Conservation (phyloP, 2,888 invertebrate species). For the Oxycera nigricornis region DNA sequence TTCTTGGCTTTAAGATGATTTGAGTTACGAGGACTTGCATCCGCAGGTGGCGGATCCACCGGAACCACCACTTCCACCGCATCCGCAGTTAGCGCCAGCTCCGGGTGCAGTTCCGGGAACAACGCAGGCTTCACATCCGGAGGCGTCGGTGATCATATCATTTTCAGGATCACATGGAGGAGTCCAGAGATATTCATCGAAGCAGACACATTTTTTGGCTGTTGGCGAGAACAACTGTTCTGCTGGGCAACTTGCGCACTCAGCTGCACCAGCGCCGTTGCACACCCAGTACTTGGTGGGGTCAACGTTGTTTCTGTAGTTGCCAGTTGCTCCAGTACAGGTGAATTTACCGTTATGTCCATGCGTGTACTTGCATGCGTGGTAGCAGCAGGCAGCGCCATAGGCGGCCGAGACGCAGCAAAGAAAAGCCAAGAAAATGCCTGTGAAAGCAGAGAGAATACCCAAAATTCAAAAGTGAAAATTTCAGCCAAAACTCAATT, state of each 20-base stretch:
- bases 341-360: neutral
- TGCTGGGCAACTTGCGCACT: neutral
- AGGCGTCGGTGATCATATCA: neutral
- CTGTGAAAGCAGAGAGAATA: neutral
- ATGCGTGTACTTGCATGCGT: neutral
- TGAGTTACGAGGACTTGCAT: neutral
- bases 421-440: neutral
- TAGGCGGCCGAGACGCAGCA: neutral
- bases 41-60: neutral
- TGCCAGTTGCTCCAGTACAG: neutral
- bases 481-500: neutral
- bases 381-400: neutral
- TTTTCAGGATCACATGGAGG: conserved; percentile 16
- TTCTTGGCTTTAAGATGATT: too few species aligned
- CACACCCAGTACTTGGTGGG: conserved; percentile 16
- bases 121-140: neutral
- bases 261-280: neutral
- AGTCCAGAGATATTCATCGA: conserved; percentile 1
- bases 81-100: neutral
- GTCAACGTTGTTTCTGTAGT: conserved; percentile 19
- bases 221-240: neutral
- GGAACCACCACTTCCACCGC: neutral
- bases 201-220: neutral
- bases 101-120: neutral
- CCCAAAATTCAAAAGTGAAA: neutral